phyloP scores from a whole-genome alignment of 1,140 invertebrate genomes.

The Papilio helenus region DNA sequence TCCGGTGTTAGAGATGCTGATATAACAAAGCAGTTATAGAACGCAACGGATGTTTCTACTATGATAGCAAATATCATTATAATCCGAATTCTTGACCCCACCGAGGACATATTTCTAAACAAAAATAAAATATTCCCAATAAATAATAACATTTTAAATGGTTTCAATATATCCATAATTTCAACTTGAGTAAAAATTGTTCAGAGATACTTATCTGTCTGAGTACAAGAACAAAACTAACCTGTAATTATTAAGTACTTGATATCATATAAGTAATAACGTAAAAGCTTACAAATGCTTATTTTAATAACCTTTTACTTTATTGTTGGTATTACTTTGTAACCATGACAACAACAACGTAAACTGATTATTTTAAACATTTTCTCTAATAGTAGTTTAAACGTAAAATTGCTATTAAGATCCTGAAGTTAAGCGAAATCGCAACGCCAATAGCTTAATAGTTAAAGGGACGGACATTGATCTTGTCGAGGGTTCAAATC shows the following conservation, averaged over 20 bases:
- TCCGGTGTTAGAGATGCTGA: conserved; percentile 84
- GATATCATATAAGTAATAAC: background rate
- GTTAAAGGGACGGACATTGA: no score
- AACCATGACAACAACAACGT: background rate
- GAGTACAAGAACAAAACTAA: background rate
- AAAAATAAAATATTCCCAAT: conserved; percentile 13
- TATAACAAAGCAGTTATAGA: background rate
- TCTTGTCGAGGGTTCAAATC: no score
- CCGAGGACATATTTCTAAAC: conserved; percentile 17
- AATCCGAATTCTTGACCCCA: background rate
- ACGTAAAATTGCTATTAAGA: no score
- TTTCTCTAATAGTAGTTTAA: no score
- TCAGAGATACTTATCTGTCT: background rate
- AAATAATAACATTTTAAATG: background rate
- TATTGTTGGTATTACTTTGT: background rate
- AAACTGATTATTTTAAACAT: no score
- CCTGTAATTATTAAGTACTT: background rate
- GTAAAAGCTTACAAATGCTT: background rate
- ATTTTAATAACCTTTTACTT: background rate
- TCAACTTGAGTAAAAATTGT: background rate
- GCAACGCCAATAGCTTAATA: no score
- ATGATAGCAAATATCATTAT: background rate
- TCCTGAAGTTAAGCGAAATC: no score
- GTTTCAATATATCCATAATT: conserved; percentile 7
- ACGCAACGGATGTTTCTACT: background rate